Evolutionary conservation across 2,797 vertebrate species (phyloP).

Genomic region (Bovichtus diacanthus): DNA sequence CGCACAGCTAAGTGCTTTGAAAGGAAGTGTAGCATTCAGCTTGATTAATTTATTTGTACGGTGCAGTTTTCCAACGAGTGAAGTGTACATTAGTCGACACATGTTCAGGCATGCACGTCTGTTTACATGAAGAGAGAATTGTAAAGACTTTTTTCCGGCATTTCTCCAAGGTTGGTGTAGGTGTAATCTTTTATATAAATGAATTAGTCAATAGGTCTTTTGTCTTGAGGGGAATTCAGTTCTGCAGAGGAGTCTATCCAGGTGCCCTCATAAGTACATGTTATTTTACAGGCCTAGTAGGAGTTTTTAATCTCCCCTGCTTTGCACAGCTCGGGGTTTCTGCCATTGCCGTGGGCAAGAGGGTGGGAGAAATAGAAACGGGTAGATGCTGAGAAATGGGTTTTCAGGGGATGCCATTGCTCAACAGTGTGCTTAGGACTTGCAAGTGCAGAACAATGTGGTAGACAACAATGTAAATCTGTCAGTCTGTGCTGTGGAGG

Average conservation of each 20-base stretch:
- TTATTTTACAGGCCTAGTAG: conserved; percentile 63
- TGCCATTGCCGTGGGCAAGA: conserved; percentile 58
- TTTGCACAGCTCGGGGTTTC: conserved; percentile 58
- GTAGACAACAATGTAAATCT: conserved; percentile 79
- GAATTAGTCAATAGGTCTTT: conserved; percentile 69
- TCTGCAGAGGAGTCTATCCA: conserved; percentile 55
- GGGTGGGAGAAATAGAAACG: conserved; percentile 43
- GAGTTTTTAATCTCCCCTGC: conserved; percentile 62
- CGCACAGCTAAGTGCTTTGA: conserved; percentile 52
- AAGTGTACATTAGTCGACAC: conserved; percentile 47
- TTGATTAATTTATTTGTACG: conserved; percentile 75
- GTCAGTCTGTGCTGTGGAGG: conserved; percentile 67
- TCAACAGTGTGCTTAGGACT: conserved; percentile 70
- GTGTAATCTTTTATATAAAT: conserved; percentile 60
- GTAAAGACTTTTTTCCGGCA: conserved; percentile 58
- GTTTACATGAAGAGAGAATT: conserved; percentile 63
- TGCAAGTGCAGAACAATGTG: conserved; percentile 64
- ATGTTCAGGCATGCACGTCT: conserved; percentile 56
- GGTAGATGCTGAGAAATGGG: conserved; percentile 66
- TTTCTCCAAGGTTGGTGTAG: conserved; percentile 37
- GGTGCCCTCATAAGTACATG: conserved; percentile 58
- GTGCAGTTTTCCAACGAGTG: conserved; percentile 43
- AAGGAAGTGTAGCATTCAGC: conserved; percentile 39
- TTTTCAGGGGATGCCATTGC: conserved; percentile 61
- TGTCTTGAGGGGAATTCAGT: conserved; percentile 59